Conservation (phyloP, 2,888 invertebrate species). For the Cantharis rustica region DNA sequence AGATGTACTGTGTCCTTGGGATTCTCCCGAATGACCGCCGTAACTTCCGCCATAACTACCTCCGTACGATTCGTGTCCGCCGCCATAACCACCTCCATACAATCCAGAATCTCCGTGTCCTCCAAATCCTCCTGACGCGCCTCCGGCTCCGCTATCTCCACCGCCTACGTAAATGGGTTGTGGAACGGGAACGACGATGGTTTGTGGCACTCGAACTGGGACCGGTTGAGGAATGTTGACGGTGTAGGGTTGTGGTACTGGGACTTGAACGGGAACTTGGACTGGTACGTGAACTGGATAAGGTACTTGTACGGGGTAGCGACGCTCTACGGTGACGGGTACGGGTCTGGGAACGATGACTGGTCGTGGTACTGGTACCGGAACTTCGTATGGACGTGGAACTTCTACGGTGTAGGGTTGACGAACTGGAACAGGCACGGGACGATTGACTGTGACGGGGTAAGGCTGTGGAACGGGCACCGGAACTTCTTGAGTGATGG, state of each 20-base stretch:
- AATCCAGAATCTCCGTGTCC: conserved; percentile 9
- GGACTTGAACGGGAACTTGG: conserved; percentile 9
- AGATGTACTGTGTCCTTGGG: background rate
- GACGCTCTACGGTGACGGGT: conserved; percentile 18
- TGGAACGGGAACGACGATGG: conserved; percentile 17
- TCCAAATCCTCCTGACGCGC: conserved; percentile 10
- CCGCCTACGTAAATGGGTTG: conserved; percentile 21
- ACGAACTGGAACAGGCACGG: conserved; percentile 21
- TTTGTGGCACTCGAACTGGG: conserved; percentile 23
- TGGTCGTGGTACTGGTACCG: conserved; percentile 14
- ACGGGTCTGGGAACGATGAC: conserved; percentile 18
- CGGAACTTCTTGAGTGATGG: conserved; percentile 25
- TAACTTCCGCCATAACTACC: conserved; percentile 19
- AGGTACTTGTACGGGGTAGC: conserved; percentile 23
- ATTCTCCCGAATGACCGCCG: background rate
- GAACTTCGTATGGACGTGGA: conserved; percentile 20
- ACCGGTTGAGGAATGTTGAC: conserved; percentile 23
- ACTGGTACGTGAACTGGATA: conserved; percentile 17
- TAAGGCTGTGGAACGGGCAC: conserved; percentile 26
- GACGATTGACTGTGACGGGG: conserved; percentile 20
- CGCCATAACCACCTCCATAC: conserved; percentile 6
- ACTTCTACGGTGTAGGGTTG: conserved; percentile 21
- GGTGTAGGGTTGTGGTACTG: conserved; percentile 25
- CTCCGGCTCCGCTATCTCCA: conserved; percentile 16
- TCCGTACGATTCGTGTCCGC: conserved; percentile 16